Percentiles rank a stretch among this genome's conserved stretches.
Conservation (phyloP, 2,113 vertebrate genomes). For the Opisthocomus hoazin region DNA sequence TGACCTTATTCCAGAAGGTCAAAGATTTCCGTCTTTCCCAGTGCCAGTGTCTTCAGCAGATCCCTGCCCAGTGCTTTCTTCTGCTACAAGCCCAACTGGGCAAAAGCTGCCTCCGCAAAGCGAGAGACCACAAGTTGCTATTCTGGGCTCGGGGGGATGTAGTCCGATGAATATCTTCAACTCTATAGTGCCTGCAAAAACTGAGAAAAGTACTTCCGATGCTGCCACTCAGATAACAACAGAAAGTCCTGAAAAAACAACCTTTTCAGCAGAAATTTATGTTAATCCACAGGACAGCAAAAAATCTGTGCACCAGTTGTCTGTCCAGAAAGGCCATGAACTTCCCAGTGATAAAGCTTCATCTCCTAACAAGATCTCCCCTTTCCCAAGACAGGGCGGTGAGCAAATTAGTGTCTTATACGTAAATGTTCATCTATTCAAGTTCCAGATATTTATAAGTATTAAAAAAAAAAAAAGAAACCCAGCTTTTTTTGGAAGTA, state of each 20-base stretch:
- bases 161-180: not conserved
- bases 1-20: not conserved
- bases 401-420: not conserved
- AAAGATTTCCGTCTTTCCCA: not conserved
- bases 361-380: not conserved
- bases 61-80: not conserved
- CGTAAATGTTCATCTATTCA: not conserved
- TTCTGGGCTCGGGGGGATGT: not conserved
- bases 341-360: not conserved
- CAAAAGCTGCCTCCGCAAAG: constrained; percentile 45
- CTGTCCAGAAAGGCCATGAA: not conserved
- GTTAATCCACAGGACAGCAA: not conserved
- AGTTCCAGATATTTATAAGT: rapidly evolving
- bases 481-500: not conserved
- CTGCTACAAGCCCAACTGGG: not conserved
- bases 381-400: constrained; percentile 46
- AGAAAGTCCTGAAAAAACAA: constrained; percentile 29
- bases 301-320: rapidly evolving
- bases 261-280: constrained; percentile 66
- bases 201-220: constrained; percentile 32
- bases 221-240: constrained; percentile 71
- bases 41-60: not conserved
- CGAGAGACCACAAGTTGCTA: not conserved
- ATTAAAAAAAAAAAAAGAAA: not conserved
- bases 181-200: not conserved